Percentiles rank a stretch among this genome's conserved stretches.
Evolutionary conservation across 2,888 invertebrate species (phyloP).

Genomic region (Germaria angustata): DNA sequence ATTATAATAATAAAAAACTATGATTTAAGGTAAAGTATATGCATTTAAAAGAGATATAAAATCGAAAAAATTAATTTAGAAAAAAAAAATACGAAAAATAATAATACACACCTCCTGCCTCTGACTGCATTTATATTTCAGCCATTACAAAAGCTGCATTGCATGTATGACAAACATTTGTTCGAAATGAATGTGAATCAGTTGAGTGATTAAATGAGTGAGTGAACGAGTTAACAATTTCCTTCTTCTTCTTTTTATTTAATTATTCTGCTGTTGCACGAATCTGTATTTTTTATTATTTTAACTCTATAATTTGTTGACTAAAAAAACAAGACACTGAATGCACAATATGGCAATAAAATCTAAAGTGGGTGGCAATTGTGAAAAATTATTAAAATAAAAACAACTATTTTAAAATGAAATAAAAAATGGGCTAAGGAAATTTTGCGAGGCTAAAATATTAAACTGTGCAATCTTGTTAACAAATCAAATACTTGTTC

Average conservation of each 20-base stretch:
- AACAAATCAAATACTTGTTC: constrained; percentile 80
- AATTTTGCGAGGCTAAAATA: constrained; percentile 34
- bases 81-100: too few species aligned
- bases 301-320: constrained; percentile 57
- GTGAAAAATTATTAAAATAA: constrained; percentile 52
- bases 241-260: background rate
- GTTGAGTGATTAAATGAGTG: constrained; percentile 47
- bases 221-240: constrained; percentile 49
- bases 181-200: constrained; percentile 55
- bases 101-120: background rate
- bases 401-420: constrained; percentile 37
- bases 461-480: constrained; percentile 77
- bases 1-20: background rate
- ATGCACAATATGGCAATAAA: constrained; percentile 44
- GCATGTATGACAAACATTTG: constrained; percentile 67
- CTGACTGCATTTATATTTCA: background rate
- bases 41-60: background rate
- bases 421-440: constrained; percentile 7
- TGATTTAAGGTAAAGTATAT: background rate
- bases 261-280: constrained; percentile 39
- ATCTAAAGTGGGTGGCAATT: constrained; percentile 66
- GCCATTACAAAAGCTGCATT: background rate
- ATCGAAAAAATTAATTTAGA: background rate
- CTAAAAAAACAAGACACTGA: constrained; percentile 38
- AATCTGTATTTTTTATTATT: constrained; percentile 18